A percentile compares a stretch with the other conserved stretches of the same genome.
phyloP scores from a whole-genome alignment of 2,888 invertebrate species.

The Andrena flavipes region DNA sequence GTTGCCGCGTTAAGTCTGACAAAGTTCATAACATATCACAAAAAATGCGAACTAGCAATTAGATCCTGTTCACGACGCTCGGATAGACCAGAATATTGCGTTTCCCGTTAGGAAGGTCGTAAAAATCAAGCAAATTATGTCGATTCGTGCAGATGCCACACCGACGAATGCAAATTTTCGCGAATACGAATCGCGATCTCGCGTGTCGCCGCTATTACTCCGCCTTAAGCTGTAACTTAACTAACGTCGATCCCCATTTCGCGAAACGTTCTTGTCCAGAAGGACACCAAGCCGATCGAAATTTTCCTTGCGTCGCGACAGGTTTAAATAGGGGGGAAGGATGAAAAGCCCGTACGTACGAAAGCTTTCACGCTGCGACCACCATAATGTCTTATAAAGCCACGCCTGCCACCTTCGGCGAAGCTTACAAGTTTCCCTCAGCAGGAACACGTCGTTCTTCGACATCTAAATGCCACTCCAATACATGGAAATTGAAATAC shows the following conservation, averaged over 20 bases:
- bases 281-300: not conserved
- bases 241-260: not conserved
- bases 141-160: slow-evolving; percentile 1
- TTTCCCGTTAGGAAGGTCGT: slow-evolving; percentile 13
- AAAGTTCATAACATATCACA: not conserved
- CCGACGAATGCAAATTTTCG: slow-evolving; percentile 19
- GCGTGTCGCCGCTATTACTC: slow-evolving; percentile 6
- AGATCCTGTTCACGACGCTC: not conserved
- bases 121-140: slow-evolving; percentile 25
- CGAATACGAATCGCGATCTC: slow-evolving; percentile 10
- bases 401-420: too few species aligned
- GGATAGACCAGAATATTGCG: slow-evolving; percentile 2
- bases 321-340: too few species aligned
- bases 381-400: too few species aligned
- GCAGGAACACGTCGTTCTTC: too few species aligned
- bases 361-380: too few species aligned
- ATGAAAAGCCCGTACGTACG: too few species aligned
- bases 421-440: too few species aligned
- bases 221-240: slow-evolving; percentile 3
- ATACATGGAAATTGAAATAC: too few species aligned
- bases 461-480: too few species aligned
- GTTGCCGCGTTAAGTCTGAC: not conserved
- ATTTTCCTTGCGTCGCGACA: not conserved
- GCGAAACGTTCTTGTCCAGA: not conserved
- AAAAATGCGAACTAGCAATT: not conserved